Percentiles rank a stretch among this genome's conserved stretches.
These are phyloP conservation scores for Pollimyrus isidori DNA, from an alignment of 2,113 vertebrate species.

Conservation along the genomic window DNA sequence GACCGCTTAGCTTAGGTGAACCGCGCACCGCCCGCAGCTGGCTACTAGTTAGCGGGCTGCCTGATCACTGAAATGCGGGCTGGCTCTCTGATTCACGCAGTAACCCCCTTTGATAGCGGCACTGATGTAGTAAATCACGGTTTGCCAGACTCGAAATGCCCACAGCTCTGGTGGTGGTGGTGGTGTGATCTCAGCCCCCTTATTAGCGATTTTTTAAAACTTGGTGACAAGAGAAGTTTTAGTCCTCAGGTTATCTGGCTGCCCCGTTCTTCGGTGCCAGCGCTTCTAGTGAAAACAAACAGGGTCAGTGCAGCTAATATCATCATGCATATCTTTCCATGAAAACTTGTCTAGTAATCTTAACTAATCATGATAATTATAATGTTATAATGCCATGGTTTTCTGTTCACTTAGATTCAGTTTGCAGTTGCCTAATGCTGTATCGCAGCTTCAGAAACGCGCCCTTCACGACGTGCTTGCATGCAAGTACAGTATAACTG, in stretches of 20 bases:
- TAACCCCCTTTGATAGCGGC: background rate
- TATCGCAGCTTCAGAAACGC: background rate
- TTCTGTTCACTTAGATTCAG: background rate
- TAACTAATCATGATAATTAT: background rate
- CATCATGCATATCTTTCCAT: background rate
- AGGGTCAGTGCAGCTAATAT: background rate
- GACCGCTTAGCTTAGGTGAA: background rate
- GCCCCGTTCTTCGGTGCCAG: background rate
- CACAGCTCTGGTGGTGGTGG: background rate
- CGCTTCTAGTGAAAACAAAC: background rate
- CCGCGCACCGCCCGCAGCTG: background rate
- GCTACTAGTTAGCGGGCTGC: background rate
- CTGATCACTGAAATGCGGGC: background rate
- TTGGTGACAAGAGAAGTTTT: background rate
- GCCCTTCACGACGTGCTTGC: background rate
- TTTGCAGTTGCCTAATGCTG: background rate
- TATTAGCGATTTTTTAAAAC: background rate
- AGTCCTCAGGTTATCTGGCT: background rate
- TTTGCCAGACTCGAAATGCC: background rate
- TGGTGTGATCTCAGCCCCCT: background rate
- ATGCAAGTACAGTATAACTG: background rate
- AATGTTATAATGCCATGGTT: background rate
- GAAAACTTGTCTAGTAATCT: background rate
- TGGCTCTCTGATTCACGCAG: background rate
- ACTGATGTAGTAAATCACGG: background rate